phyloP scores from a whole-genome alignment of 2,888 invertebrate species.

The Mycalesis mineus region DNA sequence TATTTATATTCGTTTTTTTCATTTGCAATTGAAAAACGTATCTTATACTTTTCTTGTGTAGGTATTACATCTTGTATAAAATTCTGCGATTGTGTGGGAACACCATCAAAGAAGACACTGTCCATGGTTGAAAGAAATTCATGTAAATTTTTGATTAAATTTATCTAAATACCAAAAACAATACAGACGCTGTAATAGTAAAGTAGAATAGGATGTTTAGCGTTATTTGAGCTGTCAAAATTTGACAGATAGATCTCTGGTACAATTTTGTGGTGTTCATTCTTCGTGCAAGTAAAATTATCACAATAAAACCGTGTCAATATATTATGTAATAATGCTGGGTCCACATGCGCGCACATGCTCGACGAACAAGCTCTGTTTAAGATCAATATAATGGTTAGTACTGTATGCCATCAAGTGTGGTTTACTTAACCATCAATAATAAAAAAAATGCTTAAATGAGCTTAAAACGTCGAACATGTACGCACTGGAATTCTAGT shows the following conservation, averaged over 20 bases:
- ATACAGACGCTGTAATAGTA: constrained; percentile 19
- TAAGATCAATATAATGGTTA: too few species aligned
- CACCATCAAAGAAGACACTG: constrained; percentile 5
- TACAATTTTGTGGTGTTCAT: constrained; percentile 22
- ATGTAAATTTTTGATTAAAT: constrained; percentile 8
- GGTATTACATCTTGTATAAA: neutral
- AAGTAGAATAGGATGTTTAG: constrained; percentile 13
- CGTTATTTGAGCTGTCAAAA: constrained; percentile 4
- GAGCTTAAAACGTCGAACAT: neutral
- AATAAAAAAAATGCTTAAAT: neutral
- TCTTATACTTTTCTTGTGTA: too few species aligned
- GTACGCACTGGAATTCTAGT: neutral
- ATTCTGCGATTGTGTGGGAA: neutral
- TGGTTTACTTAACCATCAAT: too few species aligned
- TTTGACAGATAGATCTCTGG: constrained; percentile 19
- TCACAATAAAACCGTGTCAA: constrained; percentile 15
- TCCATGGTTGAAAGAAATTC: constrained; percentile 12
- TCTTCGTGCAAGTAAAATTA: constrained; percentile 8
- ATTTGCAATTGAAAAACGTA: too few species aligned
- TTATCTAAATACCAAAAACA: constrained; percentile 16
- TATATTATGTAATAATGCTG: neutral
- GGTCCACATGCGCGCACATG: neutral
- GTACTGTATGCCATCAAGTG: too few species aligned
- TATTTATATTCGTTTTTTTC: too few species aligned
- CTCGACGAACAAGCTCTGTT: neutral